A percentile compares a stretch with the other conserved stretches of the same genome.
Evolutionary conservation across 2,888 invertebrate genomes (phyloP).

Genomic region (Zelleria hepariella): DNA sequence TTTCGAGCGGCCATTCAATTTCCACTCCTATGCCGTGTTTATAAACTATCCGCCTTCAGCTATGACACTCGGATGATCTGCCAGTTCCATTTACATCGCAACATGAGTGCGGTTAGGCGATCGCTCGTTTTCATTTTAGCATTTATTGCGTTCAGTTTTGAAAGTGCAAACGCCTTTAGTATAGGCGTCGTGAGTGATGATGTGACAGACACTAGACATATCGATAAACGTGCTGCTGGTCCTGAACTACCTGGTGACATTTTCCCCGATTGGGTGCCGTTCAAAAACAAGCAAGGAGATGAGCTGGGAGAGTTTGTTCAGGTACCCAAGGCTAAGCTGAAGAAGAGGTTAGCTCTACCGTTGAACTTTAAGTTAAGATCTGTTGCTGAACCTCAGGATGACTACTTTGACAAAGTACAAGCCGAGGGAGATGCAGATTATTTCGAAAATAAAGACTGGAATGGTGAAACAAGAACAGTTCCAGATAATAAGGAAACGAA

Average conservation of each 20-base stretch:
- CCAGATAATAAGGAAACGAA: neutral
- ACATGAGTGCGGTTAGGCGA: neutral
- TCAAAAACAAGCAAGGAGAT: constrained; percentile 54
- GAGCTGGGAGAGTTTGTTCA: constrained; percentile 49
- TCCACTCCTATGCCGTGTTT: constrained; percentile 12
- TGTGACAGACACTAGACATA: constrained; percentile 28
- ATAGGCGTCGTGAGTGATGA: constrained; percentile 36
- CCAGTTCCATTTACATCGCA: neutral
- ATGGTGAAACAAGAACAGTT: neutral
- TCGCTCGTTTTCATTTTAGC: neutral
- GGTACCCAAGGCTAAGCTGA: constrained; percentile 37
- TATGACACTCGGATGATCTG: constrained; percentile 4
- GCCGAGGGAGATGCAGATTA: constrained; percentile 44
- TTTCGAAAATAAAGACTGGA: constrained; percentile 58
- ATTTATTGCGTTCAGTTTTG: neutral
- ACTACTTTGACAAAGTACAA: constrained; percentile 45
- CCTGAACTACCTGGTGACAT: constrained; percentile 28
- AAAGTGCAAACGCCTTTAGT: constrained; percentile 19
- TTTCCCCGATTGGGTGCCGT: constrained; percentile 64
- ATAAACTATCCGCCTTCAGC: neutral
- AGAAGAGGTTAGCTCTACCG: constrained; percentile 50
- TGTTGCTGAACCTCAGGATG: constrained; percentile 47
- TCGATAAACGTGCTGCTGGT: constrained; percentile 30
- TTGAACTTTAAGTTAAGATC: constrained; percentile 44
- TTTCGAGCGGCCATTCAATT: constrained; percentile 36